These are phyloP conservation scores for Mnemiopsis leidyi DNA, from an alignment of 37 sponge, comb jelly and placozoan species.

Conservation along the genomic window DNA sequence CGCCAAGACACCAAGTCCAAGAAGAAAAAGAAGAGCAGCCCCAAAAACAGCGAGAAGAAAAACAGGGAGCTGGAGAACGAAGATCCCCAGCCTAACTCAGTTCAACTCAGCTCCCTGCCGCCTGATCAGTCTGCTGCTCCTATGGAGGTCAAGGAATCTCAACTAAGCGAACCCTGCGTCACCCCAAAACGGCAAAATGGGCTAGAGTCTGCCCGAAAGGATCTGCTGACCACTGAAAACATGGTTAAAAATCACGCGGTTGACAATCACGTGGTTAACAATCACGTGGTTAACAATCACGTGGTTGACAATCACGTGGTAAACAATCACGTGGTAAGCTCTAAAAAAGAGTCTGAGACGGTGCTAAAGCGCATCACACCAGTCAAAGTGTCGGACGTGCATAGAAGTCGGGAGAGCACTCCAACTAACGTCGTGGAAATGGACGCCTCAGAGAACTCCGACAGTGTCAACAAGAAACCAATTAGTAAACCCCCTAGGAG, in stretches of 20 bases:
- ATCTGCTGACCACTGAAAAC: neutral
- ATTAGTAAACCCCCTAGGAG: neutral
- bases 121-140: neutral
- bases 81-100: neutral
- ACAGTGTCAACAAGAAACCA: neutral
- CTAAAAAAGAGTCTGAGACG: neutral
- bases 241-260: neutral
- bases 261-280: neutral
- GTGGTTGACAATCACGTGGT: neutral
- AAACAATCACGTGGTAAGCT: neutral
- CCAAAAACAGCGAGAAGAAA: neutral
- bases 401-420: neutral
- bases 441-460: neutral
- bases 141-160: neutral
- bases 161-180: neutral
- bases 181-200: neutral
- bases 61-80: neutral
- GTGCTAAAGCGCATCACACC: neutral
- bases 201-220: neutral
- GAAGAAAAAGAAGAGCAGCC: constrained; percentile 45
- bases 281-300: neutral
- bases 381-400: neutral
- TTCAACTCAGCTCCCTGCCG: neutral
- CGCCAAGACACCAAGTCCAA: neutral
- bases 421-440: neutral